Conservation (phyloP, 1,140 invertebrate species). For the Camponotus floridanus region DNA sequence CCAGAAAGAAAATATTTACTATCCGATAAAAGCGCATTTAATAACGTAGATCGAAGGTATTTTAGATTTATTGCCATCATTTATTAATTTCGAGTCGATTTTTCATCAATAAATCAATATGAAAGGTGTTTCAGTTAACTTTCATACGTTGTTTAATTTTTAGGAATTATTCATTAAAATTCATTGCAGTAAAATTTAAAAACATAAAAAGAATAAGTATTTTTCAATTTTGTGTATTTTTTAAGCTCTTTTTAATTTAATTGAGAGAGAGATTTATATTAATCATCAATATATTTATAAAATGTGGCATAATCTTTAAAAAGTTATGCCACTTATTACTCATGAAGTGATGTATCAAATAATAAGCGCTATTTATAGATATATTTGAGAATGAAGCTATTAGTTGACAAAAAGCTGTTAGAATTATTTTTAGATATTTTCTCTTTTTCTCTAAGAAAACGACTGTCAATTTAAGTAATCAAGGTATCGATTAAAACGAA, state of each 20-base stretch:
- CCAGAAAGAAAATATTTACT: background rate
- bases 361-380: background rate
- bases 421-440: no score
- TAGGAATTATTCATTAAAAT: background rate
- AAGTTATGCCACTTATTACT: background rate
- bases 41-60: background rate
- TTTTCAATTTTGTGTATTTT: background rate
- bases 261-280: background rate
- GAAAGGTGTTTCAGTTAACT: background rate
- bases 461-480: no score
- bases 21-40: background rate
- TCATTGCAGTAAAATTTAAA: background rate
- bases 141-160: background rate
- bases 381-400: no score
- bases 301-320: background rate
- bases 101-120: background rate
- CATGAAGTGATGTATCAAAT: background rate
- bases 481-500: no score
- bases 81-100: slow-evolving; percentile 15
- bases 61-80: background rate
- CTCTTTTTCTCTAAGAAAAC: no score
- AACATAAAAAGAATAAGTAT: background rate
- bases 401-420: no score
- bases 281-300: background rate
- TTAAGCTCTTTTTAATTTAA: background rate